Conservation (phyloP, 2,113 vertebrate species). For the Galbula dea region DNA sequence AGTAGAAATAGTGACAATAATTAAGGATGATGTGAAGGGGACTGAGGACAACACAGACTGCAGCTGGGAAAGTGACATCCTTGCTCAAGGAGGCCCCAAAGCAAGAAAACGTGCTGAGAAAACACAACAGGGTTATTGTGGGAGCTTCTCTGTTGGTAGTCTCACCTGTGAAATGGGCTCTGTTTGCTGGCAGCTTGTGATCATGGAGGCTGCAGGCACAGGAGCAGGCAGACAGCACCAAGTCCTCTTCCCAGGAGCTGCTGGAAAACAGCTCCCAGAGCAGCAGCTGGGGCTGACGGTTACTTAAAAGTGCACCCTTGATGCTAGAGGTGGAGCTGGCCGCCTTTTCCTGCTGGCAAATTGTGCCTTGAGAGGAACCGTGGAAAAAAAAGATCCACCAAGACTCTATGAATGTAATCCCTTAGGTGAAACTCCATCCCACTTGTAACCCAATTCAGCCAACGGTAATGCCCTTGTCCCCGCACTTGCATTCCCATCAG, state of each 20-base stretch:
- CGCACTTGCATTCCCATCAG: not conserved
- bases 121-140: not conserved
- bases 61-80: not conserved
- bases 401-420: not conserved
- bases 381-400: not conserved
- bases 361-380: not conserved
- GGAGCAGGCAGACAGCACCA: not conserved
- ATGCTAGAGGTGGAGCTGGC: not conserved
- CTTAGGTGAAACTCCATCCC: not conserved
- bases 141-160: not conserved
- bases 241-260: not conserved
- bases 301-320: not conserved
- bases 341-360: not conserved
- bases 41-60: not conserved
- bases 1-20: not conserved
- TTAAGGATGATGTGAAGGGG: not conserved
- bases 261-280: not conserved
- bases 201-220: fast-evolving
- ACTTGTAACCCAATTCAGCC: not conserved
- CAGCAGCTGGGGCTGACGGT: not conserved
- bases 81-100: not conserved
- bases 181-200: not conserved
- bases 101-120: not conserved
- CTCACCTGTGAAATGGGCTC: not conserved
- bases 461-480: not conserved